Base-by-base conservation (phyloP, 2,888 invertebrate genomes). In the Aspidiotus rigidus region DNA sequence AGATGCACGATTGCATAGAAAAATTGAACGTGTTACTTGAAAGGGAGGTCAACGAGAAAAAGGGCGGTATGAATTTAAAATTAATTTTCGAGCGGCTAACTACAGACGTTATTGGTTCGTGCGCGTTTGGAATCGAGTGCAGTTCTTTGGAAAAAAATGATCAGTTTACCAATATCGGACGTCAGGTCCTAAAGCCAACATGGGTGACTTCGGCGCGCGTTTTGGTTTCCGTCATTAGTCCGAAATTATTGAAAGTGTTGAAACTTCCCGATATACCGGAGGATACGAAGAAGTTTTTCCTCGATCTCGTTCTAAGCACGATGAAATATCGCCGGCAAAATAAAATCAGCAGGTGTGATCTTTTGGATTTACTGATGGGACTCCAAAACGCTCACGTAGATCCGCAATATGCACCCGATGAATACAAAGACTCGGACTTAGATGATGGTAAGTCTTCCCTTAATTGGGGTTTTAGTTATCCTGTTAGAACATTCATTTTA, bases 211-310 rank as follows among this genome's bases (percentile, higher is more conserved):
- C 77, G 1, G 3, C 70, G 17, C 67, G 64, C 1, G 63, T 72
- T 59, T 69, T 71, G 2, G 40, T 72, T n/a, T 53, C 71, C 7
- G 69, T 71, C 17, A 72, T 72, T 61, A 69, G 72, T 57, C n/a
- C 13, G n/a, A 56, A 57, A n/a, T 11, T 66, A 15, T 60, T 72
- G 57, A 69, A 64, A 15, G 8, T 73, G 7, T 64, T 75, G 2
- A 71, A 69, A 17, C 60, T 75, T 62, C 60, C 71, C 9, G 73
- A 73, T 10, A 72, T 73, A 28, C 63, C 72, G 8, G 39, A 72
- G 10, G 71, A 73, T 13, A 70, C 74, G 40, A 70, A 72, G 41
- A 60, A 70, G 1, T 77, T 76, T 70, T 75, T 77, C 71, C 54
- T 70, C 7, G 71, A 72, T 17, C 72, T 75, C 7, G 74, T 76